A percentile compares a stretch with the other conserved stretches of the same genome.
Conservation (phyloP, 2,797 vertebrate genomes). For the Lacerta bilineata region DNA sequence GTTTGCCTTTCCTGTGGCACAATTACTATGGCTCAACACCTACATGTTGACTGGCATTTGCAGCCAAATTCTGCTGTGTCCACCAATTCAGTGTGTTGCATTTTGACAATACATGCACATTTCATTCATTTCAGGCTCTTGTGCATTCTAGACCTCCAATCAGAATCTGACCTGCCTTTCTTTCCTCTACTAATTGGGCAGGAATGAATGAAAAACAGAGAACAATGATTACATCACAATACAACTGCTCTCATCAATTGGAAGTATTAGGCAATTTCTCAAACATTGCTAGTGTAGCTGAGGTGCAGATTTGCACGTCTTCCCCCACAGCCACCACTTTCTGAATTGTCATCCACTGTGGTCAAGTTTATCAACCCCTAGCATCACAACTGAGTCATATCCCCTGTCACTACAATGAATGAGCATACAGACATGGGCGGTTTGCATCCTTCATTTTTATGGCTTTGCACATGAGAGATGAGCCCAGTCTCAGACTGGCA, state of each 20-base stretch:
- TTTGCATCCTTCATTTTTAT: not conserved
- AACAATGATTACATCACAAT: not conserved
- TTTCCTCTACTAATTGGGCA: not conserved
- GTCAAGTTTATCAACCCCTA: not conserved
- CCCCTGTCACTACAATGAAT: not conserved
- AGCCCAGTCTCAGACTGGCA: not conserved
- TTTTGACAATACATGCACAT: not conserved
- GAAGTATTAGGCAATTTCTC: not conserved
- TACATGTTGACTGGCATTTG: constrained; percentile 19
- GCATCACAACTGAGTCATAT: not conserved
- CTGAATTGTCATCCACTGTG: not conserved
- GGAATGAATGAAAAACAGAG: not conserved
- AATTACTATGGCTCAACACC: not conserved
- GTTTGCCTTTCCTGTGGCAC: constrained; percentile 44
- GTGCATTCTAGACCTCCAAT: not conserved
- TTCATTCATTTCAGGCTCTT: constrained; percentile 16
- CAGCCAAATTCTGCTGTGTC: not conserved
- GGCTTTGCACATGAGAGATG: not conserved
- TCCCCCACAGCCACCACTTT: not conserved
- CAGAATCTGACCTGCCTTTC: constrained; percentile 16
- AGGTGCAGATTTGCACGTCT: not conserved
- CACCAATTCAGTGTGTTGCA: not conserved
- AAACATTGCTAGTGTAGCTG: not conserved
- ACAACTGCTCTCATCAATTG: not conserved
- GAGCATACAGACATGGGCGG: not conserved